phyloP scores from a whole-genome alignment of 2,888 invertebrate species.

The Drosophila demipolita region DNA sequence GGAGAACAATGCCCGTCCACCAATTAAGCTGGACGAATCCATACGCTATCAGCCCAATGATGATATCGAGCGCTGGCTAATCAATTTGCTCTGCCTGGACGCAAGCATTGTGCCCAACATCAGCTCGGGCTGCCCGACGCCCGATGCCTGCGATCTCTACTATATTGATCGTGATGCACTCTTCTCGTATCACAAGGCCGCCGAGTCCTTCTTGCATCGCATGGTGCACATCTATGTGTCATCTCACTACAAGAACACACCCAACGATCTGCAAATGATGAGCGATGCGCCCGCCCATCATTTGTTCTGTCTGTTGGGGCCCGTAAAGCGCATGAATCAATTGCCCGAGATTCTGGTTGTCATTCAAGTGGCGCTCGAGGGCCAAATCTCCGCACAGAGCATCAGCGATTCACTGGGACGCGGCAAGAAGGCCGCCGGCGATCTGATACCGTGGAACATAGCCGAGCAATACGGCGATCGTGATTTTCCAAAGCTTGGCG shows the following conservation, averaged over 20 bases:
- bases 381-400: constrained; percentile 88
- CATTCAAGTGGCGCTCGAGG: constrained; percentile 93
- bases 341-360: constrained; percentile 98
- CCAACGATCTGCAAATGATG: constrained; percentile 99
- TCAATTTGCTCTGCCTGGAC: constrained; percentile 95
- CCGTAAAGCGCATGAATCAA: constrained; percentile 90
- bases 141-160: constrained; percentile 94
- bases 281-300: constrained; percentile 99
- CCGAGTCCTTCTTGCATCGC: constrained; percentile 95
- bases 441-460: constrained; percentile 99
- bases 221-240: constrained; percentile 97
- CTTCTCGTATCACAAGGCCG: constrained; percentile 98
- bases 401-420: constrained; percentile 92
- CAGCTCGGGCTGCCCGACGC: constrained; percentile 93
- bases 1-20: constrained; percentile 87
- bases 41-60: constrained; percentile 96
- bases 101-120: constrained; percentile 89
- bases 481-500: constrained; percentile 95
- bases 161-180: constrained; percentile 96
- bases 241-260: constrained; percentile 99
- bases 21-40: constrained; percentile 92
- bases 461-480: constrained; percentile 98
- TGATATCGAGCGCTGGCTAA: constrained; percentile 96
- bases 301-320: constrained; percentile 96
- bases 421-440: constrained; percentile 97